phyloP scores from a whole-genome alignment of 1,140 invertebrate species.

The Drosophila athabasca region DNA sequence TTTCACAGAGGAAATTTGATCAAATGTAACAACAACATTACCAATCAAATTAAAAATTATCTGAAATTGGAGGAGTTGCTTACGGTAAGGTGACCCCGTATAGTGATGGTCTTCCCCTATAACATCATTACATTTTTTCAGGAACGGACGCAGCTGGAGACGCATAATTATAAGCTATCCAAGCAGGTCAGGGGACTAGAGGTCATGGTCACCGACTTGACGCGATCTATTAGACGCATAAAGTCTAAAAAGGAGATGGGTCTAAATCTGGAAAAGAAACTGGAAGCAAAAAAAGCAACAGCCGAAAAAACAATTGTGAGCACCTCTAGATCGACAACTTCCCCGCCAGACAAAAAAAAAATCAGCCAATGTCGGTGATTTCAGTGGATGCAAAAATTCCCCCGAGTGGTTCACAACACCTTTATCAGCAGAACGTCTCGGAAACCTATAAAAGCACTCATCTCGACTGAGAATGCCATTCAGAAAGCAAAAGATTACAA shows the following conservation, averaged over 20 bases:
- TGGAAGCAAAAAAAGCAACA: not conserved
- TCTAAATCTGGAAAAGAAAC: not conserved
- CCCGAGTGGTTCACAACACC: conserved; percentile 27
- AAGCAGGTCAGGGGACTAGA: conserved; percentile 39
- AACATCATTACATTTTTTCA: not conserved
- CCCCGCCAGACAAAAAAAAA: conserved; percentile 25
- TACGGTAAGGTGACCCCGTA: conserved; percentile 22
- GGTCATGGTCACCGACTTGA: conserved; percentile 50
- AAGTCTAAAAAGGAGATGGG: conserved; percentile 44
- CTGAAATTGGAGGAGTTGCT: conserved; percentile 47
- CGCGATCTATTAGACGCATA: conserved; percentile 51
- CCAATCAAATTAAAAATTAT: conserved; percentile 27
- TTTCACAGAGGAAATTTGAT: conserved; percentile 33
- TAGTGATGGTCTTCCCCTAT: not conserved
- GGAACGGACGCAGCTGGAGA: conserved; percentile 35
- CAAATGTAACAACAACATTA: conserved; percentile 31
- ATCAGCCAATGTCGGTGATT: conserved; percentile 33
- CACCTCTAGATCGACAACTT: not conserved
- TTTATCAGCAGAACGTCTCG: not conserved
- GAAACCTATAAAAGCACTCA: conserved; percentile 36
- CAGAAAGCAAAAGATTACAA: conserved; percentile 8
- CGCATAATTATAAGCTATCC: not conserved
- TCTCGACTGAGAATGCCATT: not conserved
- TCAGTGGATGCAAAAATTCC: conserved; percentile 38
- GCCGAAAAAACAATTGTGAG: not conserved